phyloP scores from a whole-genome alignment of 2,888 invertebrate species.

The Pseudolycoriella hygida region DNA sequence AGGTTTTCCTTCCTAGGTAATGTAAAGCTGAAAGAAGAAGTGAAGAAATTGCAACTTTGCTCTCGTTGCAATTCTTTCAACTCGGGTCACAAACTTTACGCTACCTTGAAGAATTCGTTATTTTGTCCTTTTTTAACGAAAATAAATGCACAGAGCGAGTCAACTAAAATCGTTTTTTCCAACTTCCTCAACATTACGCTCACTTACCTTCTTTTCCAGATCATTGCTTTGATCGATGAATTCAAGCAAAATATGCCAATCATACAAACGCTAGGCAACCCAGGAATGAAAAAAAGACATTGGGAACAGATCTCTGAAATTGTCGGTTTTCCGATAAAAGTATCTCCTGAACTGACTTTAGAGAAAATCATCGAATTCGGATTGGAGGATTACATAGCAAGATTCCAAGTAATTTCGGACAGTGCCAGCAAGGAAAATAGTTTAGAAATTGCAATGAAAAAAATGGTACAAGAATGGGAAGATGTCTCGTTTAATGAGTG shows the following conservation, averaged over 20 bases:
- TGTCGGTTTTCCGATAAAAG: conserved; percentile 79
- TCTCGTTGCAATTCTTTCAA: no score
- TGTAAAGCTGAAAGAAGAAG: no score
- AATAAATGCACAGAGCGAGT: no score
- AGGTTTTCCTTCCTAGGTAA: no score
- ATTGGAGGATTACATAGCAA: conserved; percentile 69
- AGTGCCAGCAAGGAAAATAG: conserved; percentile 92
- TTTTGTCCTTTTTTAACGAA: no score
- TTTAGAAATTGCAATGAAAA: conserved; percentile 70
- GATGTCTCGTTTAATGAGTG: conserved; percentile 56
- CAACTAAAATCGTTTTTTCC: no score
- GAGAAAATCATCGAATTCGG: conserved; percentile 81
- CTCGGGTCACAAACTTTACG: no score
- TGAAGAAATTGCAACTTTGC: no score
- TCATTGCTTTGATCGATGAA: conserved; percentile 51
- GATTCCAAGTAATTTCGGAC: conserved; percentile 83
- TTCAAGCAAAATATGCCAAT: conserved; percentile 81
- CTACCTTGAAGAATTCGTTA: no score
- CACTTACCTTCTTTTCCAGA: conserved; percentile 9
- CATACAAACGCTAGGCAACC: conserved; percentile 86
- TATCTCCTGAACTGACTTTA: conserved; percentile 65
- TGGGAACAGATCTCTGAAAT: conserved; percentile 93
- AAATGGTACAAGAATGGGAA: conserved; percentile 86
- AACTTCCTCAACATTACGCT: no score
- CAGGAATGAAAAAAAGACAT: conserved; percentile 78